Percentiles rank a stretch among this genome's conserved stretches.
Evolutionary conservation across 2,113 vertebrate species (phyloP).

Genomic region (Scomber japonicus): DNA sequence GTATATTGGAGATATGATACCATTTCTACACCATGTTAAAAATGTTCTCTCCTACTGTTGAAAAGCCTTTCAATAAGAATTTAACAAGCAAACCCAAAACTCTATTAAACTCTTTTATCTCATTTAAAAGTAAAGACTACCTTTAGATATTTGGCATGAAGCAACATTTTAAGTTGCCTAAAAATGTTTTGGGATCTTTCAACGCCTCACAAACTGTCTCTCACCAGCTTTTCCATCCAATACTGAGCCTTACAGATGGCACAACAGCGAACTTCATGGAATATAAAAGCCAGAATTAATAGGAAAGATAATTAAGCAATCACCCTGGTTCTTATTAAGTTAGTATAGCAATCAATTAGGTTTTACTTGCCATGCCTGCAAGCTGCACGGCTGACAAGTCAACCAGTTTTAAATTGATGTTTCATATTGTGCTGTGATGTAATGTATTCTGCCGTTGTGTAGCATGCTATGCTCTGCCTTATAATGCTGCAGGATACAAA

Average conservation of each 20-base stretch:
- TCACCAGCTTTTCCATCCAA: neutral
- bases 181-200: neutral
- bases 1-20: neutral
- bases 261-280: neutral
- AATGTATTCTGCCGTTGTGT: neutral
- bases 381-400: slow-evolving; percentile 10
- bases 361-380: neutral
- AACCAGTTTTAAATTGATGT: slow-evolving; percentile 1
- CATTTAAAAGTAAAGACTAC: neutral
- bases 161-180: neutral
- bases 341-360: neutral
- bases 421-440: neutral
- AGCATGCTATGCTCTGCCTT: slow-evolving; percentile 5
- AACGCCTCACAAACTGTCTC: neutral
- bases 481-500: slow-evolving; percentile 37
- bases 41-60: neutral
- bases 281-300: neutral
- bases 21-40: too few species aligned
- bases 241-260: neutral
- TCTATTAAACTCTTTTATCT: neutral
- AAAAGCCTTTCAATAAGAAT: too few species aligned
- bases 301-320: neutral
- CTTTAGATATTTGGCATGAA: neutral
- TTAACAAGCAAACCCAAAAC: neutral
- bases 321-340: neutral